Conservation (phyloP, 2,797 vertebrate species). For the Astyanax mexicanus region DNA sequence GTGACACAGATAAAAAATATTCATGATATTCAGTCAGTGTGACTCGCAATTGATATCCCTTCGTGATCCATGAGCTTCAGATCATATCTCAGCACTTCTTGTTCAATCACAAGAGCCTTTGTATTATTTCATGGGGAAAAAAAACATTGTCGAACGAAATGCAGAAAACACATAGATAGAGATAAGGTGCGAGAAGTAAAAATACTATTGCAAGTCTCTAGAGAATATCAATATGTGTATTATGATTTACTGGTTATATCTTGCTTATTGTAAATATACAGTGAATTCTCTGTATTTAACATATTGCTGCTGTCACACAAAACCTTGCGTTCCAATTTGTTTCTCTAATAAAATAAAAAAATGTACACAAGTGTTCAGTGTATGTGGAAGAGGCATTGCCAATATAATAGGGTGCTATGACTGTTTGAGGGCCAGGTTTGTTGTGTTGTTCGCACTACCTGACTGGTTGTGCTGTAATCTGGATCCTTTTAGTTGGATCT, state of each 20-base stretch:
- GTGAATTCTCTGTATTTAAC: background rate
- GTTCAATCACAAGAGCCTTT: constrained; percentile 4
- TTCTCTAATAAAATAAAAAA: too few species aligned
- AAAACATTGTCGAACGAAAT: background rate
- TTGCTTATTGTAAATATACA: background rate
- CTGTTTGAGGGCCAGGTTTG: too few species aligned
- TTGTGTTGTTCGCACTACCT: too few species aligned
- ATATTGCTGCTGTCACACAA: too few species aligned
- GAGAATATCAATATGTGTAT: too few species aligned
- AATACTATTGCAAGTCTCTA: background rate
- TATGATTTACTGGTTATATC: background rate
- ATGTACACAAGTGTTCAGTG: too few species aligned
- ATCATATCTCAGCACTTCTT: background rate
- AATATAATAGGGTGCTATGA: too few species aligned
- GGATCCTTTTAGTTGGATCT: too few species aligned
- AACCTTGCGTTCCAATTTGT: too few species aligned
- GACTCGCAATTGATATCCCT: constrained; percentile 10
- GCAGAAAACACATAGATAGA: background rate
- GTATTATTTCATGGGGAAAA: background rate
- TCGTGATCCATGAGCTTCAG: background rate
- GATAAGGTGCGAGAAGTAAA: background rate
- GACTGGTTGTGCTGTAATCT: too few species aligned
- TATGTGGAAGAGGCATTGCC: too few species aligned
- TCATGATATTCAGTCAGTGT: background rate
- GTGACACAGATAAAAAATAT: constrained; percentile 15